A percentile compares a stretch with the other conserved stretches of the same genome.
These are phyloP conservation scores for Colletes gigas DNA, from an alignment of 1,140 invertebrate species.

Conservation along the genomic window DNA sequence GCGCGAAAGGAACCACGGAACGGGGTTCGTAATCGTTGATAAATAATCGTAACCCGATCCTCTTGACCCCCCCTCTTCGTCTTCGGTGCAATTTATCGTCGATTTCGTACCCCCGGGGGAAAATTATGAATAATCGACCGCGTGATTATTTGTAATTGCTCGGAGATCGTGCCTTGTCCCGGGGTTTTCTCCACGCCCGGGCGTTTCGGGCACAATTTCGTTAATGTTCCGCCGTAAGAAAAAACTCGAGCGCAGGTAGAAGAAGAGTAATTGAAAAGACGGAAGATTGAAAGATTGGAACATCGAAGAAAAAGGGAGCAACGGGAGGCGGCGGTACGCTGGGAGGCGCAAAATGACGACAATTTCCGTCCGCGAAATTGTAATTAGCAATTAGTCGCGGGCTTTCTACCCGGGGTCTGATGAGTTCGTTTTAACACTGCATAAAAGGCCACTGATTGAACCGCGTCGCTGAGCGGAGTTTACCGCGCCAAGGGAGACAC, in stretches of 20 bases:
- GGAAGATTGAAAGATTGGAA: neutral
- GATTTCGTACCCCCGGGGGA: neutral
- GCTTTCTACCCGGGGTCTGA: neutral
- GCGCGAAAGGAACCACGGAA: neutral
- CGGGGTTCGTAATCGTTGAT: slow-evolving; percentile 5
- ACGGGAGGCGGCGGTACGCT: no score
- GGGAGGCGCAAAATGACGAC: no score
- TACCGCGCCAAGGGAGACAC: no score
- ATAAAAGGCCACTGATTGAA: neutral
- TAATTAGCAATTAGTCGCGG: no score
- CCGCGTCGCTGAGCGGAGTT: no score
- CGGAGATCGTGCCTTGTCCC: neutral
- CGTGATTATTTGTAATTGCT: slow-evolving; percentile 29
- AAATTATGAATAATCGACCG: slow-evolving; percentile 11
- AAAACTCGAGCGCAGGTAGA: neutral
- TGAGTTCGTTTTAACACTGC: neutral
- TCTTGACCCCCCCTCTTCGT: no score
- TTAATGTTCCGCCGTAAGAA: neutral
- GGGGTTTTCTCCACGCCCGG: no score
- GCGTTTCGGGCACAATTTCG: neutral
- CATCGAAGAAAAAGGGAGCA: neutral
- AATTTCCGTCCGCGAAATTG: no score
- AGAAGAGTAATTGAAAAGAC: neutral
- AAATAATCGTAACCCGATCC: neutral
- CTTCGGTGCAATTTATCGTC: slow-evolving; percentile 9